A percentile compares a stretch with the other conserved stretches of the same genome.
phyloP scores from a whole-genome alignment of 2,888 invertebrate genomes.

The Ashinkailepas kermadecensis region DNA sequence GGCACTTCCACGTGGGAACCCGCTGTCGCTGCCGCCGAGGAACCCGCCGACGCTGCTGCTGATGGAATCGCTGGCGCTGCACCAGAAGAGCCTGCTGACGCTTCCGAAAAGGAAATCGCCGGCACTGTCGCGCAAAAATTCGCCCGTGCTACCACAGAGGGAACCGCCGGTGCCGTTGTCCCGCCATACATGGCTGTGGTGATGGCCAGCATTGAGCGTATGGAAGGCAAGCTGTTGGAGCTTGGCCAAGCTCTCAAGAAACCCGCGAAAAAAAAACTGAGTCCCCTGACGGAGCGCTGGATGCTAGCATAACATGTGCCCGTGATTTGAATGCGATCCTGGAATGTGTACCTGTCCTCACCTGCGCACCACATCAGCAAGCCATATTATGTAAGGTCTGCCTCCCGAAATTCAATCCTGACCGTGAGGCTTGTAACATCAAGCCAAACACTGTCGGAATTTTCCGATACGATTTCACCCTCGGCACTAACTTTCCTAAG shows the following conservation, averaged over 20 bases:
- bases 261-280: neutral
- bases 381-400: neutral
- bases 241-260: neutral
- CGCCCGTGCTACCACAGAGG: neutral
- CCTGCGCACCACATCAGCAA: neutral
- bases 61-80: no score
- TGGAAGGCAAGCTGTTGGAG: neutral
- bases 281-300: no score
- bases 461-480: neutral
- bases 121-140: neutral
- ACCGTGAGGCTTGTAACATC: neutral
- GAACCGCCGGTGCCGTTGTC: neutral
- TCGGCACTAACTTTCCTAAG: neutral
- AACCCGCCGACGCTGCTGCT: no score
- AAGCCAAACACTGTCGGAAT: neutral
- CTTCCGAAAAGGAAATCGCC: neutral
- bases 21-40: neutral
- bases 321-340: neutral
- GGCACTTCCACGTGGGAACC: neutral
- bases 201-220: neutral
- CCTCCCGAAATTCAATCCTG: neutral
- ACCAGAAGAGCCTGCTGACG: neutral
- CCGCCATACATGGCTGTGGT: neutral
- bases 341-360: neutral
- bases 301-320: neutral